Evolutionary conservation across 1,140 invertebrate genomes (phyloP).

Genomic region (Drosophila simulans): DNA sequence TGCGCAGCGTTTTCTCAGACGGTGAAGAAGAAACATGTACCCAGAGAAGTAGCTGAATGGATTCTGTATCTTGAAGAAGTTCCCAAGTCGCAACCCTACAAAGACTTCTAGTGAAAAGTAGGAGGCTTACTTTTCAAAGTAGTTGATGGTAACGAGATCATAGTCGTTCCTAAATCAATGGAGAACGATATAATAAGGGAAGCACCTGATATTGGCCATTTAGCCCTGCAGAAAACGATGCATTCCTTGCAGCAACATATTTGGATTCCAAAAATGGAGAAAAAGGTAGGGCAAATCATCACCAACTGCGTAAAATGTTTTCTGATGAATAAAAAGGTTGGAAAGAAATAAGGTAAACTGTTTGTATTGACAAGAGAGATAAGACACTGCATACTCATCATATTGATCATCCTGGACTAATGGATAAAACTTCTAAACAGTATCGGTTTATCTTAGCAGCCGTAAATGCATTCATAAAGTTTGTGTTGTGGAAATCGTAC

Average conservation of each 20-base stretch:
- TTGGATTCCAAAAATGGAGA: neutral
- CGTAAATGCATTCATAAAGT: too few relatives aligned
- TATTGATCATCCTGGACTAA: too few relatives aligned
- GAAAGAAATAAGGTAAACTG: too few relatives aligned
- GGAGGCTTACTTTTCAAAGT: neutral
- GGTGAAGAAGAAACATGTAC: neutral
- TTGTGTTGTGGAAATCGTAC: too few relatives aligned
- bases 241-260: neutral
- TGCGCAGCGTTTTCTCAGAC: neutral
- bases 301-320: too few relatives aligned
- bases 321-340: too few relatives aligned
- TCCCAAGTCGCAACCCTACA: too few relatives aligned
- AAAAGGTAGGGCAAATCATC: too few relatives aligned
- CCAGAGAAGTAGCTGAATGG: neutral
- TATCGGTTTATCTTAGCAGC: too few relatives aligned
- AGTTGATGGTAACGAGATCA: neutral
- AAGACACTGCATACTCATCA: too few relatives aligned
- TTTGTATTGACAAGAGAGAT: too few relatives aligned
- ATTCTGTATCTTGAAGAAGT: neutral
- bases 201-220: neutral
- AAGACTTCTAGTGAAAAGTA: neutral
- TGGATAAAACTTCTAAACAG: too few relatives aligned
- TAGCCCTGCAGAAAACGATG: neutral
- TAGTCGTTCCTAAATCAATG: neutral
- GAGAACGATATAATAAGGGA: neutral